phyloP scores from a whole-genome alignment of 2,113 vertebrate genomes.

The Zosterops pallidus region DNA sequence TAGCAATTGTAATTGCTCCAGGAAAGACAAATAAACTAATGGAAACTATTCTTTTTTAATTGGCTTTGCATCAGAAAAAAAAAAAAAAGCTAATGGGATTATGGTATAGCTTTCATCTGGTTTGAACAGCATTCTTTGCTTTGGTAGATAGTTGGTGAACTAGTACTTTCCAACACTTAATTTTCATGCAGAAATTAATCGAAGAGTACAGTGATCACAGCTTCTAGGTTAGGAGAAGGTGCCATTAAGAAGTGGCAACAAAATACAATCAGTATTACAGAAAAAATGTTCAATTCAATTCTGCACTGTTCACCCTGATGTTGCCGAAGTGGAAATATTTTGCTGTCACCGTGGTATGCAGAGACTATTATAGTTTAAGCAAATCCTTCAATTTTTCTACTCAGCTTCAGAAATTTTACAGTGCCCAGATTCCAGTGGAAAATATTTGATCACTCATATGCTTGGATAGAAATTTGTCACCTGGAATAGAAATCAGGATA shows the following conservation, averaged over 20 bases:
- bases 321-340: slow-evolving; percentile 76
- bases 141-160: not conserved
- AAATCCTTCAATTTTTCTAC: slow-evolving; percentile 73
- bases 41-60: slow-evolving; percentile 69
- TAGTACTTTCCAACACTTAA: not conserved
- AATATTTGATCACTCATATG: slow-evolving; percentile 79
- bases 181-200: slow-evolving; percentile 3
- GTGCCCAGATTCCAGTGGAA: slow-evolving; percentile 82
- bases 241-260: slow-evolving; percentile 4
- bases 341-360: slow-evolving; percentile 67
- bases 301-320: not conserved
- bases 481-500: slow-evolving; percentile 81
- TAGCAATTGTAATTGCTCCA: slow-evolving; percentile 71
- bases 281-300: slow-evolving; percentile 34
- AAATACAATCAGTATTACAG: slow-evolving; percentile 4
- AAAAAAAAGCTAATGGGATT: slow-evolving; percentile 33
- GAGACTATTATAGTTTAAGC: slow-evolving; percentile 68
- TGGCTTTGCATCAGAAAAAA: slow-evolving; percentile 38
- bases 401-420: slow-evolving; percentile 77
- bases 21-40: slow-evolving; percentile 76
- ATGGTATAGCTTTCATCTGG: slow-evolving; percentile 44
- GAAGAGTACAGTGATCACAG: not conserved
- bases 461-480: slow-evolving; percentile 80
- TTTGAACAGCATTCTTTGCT: slow-evolving; percentile 6
- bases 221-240: not conserved